Evolutionary conservation across 2,113 vertebrate species (phyloP).

Genomic region (Cranoglanis bouderius): DNA sequence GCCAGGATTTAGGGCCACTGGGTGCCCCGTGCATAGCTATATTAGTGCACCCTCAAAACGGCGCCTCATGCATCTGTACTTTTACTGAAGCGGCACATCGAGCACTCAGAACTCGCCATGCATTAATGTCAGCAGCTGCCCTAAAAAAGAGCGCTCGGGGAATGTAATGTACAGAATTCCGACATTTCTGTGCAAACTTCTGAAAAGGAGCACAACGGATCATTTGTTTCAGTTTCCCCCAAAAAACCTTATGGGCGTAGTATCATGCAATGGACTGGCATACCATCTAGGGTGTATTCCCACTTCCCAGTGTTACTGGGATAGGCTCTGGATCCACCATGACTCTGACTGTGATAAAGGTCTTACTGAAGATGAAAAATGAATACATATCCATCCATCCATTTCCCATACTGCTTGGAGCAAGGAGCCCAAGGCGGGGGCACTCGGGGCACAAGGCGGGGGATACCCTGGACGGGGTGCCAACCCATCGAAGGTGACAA

Average conservation of each 20-base stretch:
- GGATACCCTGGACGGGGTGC: too few relatives aligned
- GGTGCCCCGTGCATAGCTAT: slow-evolving; percentile 54
- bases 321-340: not conserved
- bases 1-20: slow-evolving; percentile 60
- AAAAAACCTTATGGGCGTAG: not conserved
- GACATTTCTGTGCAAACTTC: not conserved
- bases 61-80: not conserved
- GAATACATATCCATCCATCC: too few relatives aligned
- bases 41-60: slow-evolving; percentile 54
- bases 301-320: not conserved
- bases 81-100: not conserved
- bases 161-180: not conserved
- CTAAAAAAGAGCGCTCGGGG: not conserved
- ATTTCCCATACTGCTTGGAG: too few relatives aligned
- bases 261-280: not conserved
- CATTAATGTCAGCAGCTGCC: slow-evolving; percentile 1
- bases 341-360: too few relatives aligned
- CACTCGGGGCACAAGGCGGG: too few relatives aligned
- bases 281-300: not conserved
- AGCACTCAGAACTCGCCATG: not conserved
- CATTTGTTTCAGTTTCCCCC: not conserved
- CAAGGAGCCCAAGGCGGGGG: too few relatives aligned
- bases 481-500: too few relatives aligned
- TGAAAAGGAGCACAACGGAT: not conserved
- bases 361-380: not conserved